Percentiles rank a stretch among this genome's conserved stretches.
Conservation (phyloP, 92 coral and sea anemone species). For the Bergia sp. region DNA sequence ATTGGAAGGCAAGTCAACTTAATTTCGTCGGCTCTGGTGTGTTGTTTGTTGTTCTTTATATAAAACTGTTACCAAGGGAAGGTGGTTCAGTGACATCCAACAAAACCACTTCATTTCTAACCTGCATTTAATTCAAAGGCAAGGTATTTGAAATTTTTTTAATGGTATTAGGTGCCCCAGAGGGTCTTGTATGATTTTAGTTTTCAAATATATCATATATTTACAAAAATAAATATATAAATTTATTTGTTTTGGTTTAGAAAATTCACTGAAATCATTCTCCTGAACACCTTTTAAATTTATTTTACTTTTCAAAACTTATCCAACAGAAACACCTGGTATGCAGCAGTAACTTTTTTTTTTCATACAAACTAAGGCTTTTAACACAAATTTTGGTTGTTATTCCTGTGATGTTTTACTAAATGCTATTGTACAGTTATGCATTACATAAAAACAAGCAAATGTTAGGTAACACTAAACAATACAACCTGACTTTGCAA, state of each 20-base stretch:
- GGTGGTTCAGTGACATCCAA: no score
- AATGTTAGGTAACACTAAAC: no score
- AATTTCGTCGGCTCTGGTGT: conserved; percentile 19
- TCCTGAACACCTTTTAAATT: conserved; percentile 22
- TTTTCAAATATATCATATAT: conserved; percentile 24
- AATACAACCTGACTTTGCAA: no score
- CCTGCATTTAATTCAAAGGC: conserved; percentile 26
- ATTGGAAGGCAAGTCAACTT: background rate
- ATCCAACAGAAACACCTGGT: conserved; percentile 27
- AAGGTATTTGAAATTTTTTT: conserved; percentile 26
- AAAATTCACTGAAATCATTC: conserved; percentile 30
- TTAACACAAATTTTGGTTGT: conserved; percentile 27
- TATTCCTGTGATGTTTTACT: no score
- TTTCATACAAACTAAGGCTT: conserved; percentile 21
- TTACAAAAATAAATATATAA: conserved; percentile 21
- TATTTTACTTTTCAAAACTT: conserved; percentile 33
- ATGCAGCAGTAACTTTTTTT: conserved; percentile 21
- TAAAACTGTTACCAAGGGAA: no score
- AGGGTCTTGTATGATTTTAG: conserved; percentile 35
- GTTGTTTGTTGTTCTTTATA: no score
- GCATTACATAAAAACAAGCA: no score
- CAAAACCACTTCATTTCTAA: conserved; percentile 42
- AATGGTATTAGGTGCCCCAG: conserved; percentile 24
- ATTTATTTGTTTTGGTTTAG: conserved; percentile 31
- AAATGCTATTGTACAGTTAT: no score